phyloP scores from a whole-genome alignment of 2,888 invertebrate species.

The Lypha dubia region DNA sequence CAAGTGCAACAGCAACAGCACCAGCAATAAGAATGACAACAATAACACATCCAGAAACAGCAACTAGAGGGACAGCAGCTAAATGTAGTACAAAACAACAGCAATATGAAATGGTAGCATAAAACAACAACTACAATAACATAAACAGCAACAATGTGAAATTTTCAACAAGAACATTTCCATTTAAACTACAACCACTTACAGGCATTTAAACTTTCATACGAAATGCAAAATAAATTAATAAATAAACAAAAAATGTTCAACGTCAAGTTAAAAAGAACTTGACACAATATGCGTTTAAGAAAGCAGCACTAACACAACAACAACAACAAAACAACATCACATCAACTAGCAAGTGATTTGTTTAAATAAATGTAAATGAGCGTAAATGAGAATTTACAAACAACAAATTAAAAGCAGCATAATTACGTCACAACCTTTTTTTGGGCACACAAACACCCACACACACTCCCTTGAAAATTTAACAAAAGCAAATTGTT shows the following conservation, averaged over 20 bases:
- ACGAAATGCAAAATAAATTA: slow-evolving; percentile 36
- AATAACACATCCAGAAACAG: slow-evolving; percentile 16
- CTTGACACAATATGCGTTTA: slow-evolving; percentile 63
- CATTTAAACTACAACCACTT: slow-evolving; percentile 47
- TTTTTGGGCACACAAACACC: not conserved
- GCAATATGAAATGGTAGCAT: slow-evolving; percentile 16
- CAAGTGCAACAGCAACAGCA: slow-evolving; percentile 45
- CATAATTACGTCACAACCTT: slow-evolving; percentile 29
- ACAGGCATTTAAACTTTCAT: slow-evolving; percentile 50
- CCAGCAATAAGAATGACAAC: slow-evolving; percentile 11
- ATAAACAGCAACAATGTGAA: slow-evolving; percentile 38
- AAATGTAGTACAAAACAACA: slow-evolving; percentile 37
- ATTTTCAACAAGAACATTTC: slow-evolving; percentile 50
- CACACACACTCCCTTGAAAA: not conserved
- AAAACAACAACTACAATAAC: slow-evolving; percentile 5
- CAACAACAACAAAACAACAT: slow-evolving; percentile 9
- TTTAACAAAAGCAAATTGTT: slow-evolving; percentile 33
- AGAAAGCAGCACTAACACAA: slow-evolving; percentile 19
- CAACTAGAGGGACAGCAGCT: slow-evolving; percentile 66
- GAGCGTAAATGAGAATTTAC: slow-evolving; percentile 38
- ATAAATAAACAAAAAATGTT: slow-evolving; percentile 36
- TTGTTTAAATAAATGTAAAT: slow-evolving; percentile 43
- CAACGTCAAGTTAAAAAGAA: slow-evolving; percentile 55
- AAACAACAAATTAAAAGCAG: slow-evolving; percentile 52
- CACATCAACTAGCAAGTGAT: slow-evolving; percentile 33